Evolutionary conservation across 2,797 vertebrate species (phyloP).

Genomic region (Microctenopoma steveboyesi): DNA sequence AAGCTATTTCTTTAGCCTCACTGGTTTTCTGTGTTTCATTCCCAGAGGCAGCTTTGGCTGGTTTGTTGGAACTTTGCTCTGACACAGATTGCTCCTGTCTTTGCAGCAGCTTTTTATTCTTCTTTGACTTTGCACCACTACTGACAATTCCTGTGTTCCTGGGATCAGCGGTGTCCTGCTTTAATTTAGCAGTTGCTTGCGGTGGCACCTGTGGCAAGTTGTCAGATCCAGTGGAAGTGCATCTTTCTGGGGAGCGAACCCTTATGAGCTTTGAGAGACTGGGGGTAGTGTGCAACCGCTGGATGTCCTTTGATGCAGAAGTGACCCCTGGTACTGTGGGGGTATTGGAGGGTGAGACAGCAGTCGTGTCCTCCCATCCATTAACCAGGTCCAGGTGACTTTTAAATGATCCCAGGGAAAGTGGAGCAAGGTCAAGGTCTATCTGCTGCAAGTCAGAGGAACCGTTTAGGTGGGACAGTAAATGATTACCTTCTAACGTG

Average conservation of each 20-base stretch:
- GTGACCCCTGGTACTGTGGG: slow-evolving; percentile 45
- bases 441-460: slow-evolving; percentile 94
- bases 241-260: slow-evolving; percentile 91
- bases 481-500: slow-evolving; percentile 91
- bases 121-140: slow-evolving; percentile 84
- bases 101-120: slow-evolving; percentile 90
- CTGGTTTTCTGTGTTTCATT: slow-evolving; percentile 74
- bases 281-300: slow-evolving; percentile 89
- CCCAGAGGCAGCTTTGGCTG: slow-evolving; percentile 66
- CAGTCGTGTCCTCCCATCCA: slow-evolving; percentile 79
- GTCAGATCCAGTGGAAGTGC: slow-evolving; percentile 73
- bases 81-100: slow-evolving; percentile 69
- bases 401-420: slow-evolving; percentile 91
- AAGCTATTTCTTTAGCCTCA: slow-evolving; percentile 70
- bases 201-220: slow-evolving; percentile 70
- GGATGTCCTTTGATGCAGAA: slow-evolving; percentile 86
- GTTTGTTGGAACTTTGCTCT: slow-evolving; percentile 73
- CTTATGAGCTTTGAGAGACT: slow-evolving; percentile 94
- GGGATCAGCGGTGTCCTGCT: slow-evolving; percentile 79
- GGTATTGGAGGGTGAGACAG: slow-evolving; percentile 52
- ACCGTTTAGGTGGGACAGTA: slow-evolving; percentile 92
- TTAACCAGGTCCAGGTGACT: slow-evolving; percentile 86
- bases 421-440: slow-evolving; percentile 94
- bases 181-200: slow-evolving; percentile 73
- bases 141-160: slow-evolving; percentile 71